Base-by-base conservation (phyloP, 2,888 invertebrate genomes). In the Folsomia candida region DNA sequence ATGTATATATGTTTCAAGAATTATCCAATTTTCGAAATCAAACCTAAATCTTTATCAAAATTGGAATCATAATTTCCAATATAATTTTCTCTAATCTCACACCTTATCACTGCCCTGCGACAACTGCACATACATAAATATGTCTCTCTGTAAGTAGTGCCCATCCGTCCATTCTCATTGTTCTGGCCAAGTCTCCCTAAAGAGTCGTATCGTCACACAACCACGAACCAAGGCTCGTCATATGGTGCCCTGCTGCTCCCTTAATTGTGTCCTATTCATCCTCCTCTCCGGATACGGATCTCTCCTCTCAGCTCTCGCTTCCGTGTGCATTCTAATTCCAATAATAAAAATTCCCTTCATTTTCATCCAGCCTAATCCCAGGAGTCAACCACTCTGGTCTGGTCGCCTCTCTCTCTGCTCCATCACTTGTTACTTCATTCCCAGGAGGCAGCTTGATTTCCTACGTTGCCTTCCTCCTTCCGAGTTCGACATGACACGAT, bases 261-360 rank as follows among this genome's bases (percentile, higher is more conserved):
- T 54, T 54, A 54, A 54, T 54, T 54, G 18, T 22, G 54, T 54
- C 54, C 54, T 54, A 54, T 54, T 54, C 54, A 54, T 20, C 54
- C n/a, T 22, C 18, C 54, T 22, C 11, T 4, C 54, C 54, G 54
- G 54, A 54, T 54, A 54, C 54, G 54, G 54, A 54, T 54, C 54
- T 47, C 47, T 54, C 20, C 54, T 14, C 54, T 54, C 20, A 20
- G 54, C 54, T 20, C 4, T 54, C 18, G 4, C 18, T 54, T 20
- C 54, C 18, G 22, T 22, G 22, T 54, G 22, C 54, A 54, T 54
- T 54, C 54, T 54, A 54, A 54, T 54, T 54, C 54, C 22, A 54
- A 54, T 54, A 54, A 54, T 54, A 54, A 54, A 54, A 54, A 54
- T 54, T 22, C 54, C 54, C 54, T 54, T 18, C 54, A 54, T 54